phyloP scores from a whole-genome alignment of 2,888 invertebrate species.

The Sesamia inferens region DNA sequence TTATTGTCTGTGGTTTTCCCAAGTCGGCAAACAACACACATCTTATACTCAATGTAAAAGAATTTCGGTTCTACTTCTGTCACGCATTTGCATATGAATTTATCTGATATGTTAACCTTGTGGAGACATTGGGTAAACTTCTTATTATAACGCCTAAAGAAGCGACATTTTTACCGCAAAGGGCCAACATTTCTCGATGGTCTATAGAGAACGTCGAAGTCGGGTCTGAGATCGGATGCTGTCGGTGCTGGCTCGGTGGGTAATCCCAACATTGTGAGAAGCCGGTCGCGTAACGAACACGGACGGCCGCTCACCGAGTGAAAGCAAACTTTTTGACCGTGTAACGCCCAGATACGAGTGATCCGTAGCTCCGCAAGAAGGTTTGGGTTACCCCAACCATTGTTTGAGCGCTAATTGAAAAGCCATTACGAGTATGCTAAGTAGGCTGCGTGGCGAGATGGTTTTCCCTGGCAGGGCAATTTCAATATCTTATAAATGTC shows the following conservation, averaged over 20 bases:
- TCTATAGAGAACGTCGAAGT: constrained; percentile 41
- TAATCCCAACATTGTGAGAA: constrained; percentile 77
- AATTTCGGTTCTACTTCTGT: constrained; percentile 70
- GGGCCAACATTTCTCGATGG: constrained; percentile 42
- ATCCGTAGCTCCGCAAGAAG: constrained; percentile 52
- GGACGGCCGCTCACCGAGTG: constrained; percentile 71
- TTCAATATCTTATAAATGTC: constrained; percentile 56
- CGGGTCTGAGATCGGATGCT: constrained; percentile 57
- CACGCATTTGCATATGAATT: constrained; percentile 78
- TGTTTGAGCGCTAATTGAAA: constrained; percentile 63
- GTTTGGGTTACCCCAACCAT: constrained; percentile 74
- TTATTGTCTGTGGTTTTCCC: constrained; percentile 77
- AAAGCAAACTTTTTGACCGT: constrained; percentile 74
- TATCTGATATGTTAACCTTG: constrained; percentile 73
- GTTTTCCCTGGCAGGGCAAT: constrained; percentile 64
- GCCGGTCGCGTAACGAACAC: constrained; percentile 70
- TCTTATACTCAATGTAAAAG: constrained; percentile 62
- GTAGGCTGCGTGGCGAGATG: constrained; percentile 54
- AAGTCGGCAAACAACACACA: constrained; percentile 55
- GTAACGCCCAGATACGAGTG: constrained; percentile 53
- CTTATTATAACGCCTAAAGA: constrained; percentile 55
- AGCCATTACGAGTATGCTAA: constrained; percentile 68
- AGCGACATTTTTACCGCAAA: constrained; percentile 33
- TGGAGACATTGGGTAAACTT: constrained; percentile 63
- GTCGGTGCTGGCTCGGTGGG: constrained; percentile 70